Evolutionary conservation across 2,888 invertebrate genomes (phyloP), one percentile per base, ranked within the genome.

Genomic region (Eupelmus urozonus): DNA sequence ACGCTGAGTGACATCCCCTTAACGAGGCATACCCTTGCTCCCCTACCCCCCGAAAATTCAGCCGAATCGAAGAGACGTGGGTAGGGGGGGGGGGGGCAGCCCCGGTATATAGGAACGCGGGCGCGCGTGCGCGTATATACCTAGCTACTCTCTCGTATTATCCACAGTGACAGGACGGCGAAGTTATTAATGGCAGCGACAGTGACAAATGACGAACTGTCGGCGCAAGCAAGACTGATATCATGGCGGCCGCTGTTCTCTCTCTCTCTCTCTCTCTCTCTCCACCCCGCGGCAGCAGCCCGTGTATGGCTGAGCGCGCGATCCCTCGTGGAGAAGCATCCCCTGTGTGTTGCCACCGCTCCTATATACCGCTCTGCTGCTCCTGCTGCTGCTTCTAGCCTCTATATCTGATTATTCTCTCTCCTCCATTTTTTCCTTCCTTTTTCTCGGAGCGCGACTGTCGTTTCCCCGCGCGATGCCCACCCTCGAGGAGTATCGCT

Each of bases 171-270:
- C 89, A 89, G 89, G 85, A 88, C 87, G 87, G 87, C 85, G 86
- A 87, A 89, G 89, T 89, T 89, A 89, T 89, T 89, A 89, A 89
- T 89, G 89, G 89, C 89, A 84, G 85, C 87, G 89, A 89, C 89
- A 89, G 87, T 89, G 89, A 89, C 89, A 89, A 89, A 89, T 89
- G 89, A 89, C 89, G 89, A 89, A 89, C 89, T 89, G 89, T 89
- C 89, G 88, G 89, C 89, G 89, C 89, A 89, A 89, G 89, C 89
- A 89, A 89, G 89, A 89, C 89, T 89, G 89, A 89, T 89, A 88
- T 87, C 87, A 89, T 89, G 88, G 89, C 70, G 76, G 72, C 79
- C 57, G 49, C 66, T 40, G 65, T 59, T 16, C 55, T 60, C 34
- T 18, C 53, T 42, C 27, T 5, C 60, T n/a, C 49, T 23, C 51